These are phyloP conservation scores for Pyrocephalus nanus DNA, from an alignment of 2,797 vertebrate genomes.

Conservation along the genomic window DNA sequence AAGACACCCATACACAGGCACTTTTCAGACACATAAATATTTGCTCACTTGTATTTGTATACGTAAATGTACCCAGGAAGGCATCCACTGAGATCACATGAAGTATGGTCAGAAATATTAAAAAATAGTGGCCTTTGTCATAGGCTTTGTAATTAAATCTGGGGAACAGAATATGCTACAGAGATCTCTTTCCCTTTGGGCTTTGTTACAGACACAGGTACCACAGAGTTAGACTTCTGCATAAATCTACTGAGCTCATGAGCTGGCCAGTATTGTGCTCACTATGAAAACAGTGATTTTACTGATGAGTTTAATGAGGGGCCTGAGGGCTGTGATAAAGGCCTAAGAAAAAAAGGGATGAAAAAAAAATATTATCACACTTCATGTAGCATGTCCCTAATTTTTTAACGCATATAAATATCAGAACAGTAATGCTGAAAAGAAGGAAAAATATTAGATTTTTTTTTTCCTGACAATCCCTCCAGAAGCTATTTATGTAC, in stretches of 20 bases:
- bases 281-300: neutral
- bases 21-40: neutral
- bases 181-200: neutral
- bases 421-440: neutral
- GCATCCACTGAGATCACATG: neutral
- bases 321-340: neutral
- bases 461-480: neutral
- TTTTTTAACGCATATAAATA: neutral
- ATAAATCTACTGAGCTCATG: neutral
- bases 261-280: neutral
- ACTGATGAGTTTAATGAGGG: neutral
- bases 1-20: neutral
- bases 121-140: neutral
- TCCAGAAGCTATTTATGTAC: neutral
- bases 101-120: neutral
- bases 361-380: neutral
- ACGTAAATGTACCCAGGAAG: neutral
- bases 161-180: neutral
- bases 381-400: neutral
- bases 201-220: neutral
- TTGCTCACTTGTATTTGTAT: accelerated
- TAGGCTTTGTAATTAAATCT: neutral
- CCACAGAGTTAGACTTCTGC: neutral
- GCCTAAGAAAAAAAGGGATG: neutral
- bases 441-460: neutral